These are phyloP conservation scores for Epirrhoe tristata DNA, from an alignment of 2,888 invertebrate species.

Conservation along the genomic window DNA sequence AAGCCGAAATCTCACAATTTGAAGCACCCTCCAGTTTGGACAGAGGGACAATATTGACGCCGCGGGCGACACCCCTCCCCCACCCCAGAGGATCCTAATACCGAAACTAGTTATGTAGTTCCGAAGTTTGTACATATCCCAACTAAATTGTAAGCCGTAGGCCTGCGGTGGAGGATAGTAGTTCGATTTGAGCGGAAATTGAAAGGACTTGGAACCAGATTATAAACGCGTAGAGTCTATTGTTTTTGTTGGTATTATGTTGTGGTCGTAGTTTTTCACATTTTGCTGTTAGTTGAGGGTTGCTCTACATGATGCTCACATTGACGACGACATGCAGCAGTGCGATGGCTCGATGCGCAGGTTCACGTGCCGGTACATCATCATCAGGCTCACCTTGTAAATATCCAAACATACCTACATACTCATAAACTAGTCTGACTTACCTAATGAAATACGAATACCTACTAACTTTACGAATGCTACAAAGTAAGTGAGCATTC, in stretches of 20 bases:
- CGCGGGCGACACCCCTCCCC: slow-evolving; percentile 53
- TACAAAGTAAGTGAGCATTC: too few species aligned
- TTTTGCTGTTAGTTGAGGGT: not conserved
- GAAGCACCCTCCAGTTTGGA: slow-evolving; percentile 44
- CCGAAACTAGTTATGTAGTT: slow-evolving; percentile 50
- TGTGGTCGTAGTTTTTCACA: not conserved
- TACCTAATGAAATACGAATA: too few species aligned
- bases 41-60: slow-evolving; percentile 67
- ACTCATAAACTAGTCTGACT: too few species aligned
- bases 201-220: slow-evolving; percentile 2
- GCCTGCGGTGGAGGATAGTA: slow-evolving; percentile 32
- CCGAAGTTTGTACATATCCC: slow-evolving; percentile 40
- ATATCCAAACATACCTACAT: too few species aligned
- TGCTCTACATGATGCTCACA: too few species aligned
- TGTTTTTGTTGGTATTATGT: not conserved
- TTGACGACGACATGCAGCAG: too few species aligned
- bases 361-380: too few species aligned
- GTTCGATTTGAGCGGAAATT: slow-evolving; percentile 2
- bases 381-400: too few species aligned
- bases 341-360: too few species aligned
- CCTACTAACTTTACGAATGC: too few species aligned
- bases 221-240: not conserved
- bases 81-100: slow-evolving; percentile 44
- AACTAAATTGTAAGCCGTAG: slow-evolving; percentile 46
- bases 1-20: slow-evolving; percentile 23